Percentiles rank a stretch among this genome's conserved stretches.
Conservation (phyloP, 1,140 invertebrate genomes). For the Argopecten irradians region DNA sequence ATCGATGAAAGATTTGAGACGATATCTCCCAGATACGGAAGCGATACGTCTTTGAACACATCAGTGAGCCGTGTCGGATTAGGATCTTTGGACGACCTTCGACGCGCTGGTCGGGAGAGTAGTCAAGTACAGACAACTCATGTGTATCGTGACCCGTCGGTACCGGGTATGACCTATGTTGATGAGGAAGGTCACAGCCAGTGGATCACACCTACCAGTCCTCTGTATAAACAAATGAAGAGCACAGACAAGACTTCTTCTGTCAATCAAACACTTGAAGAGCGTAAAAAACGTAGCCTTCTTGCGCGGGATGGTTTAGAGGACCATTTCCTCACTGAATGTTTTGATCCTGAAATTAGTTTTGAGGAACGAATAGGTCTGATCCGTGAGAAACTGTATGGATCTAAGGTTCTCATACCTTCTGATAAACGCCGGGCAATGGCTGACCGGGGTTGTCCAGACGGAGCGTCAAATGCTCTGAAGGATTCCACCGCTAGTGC, state of each 20-base stretch:
- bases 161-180: background rate
- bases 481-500: background rate
- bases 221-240: constrained; percentile 17
- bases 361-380: constrained; percentile 47
- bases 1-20: background rate
- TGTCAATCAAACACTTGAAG: background rate
- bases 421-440: background rate
- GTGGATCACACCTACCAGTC: constrained; percentile 37
- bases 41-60: background rate
- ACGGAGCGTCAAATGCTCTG: constrained; percentile 41
- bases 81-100: background rate
- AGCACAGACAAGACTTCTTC: background rate
- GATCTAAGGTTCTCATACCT: constrained; percentile 14
- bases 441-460: constrained; percentile 42
- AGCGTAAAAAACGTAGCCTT: background rate
- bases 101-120: background rate
- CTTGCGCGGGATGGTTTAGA: background rate
- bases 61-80: background rate
- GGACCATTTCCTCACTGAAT: constrained; percentile 46
- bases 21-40: background rate
- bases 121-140: background rate
- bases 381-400: constrained; percentile 47
- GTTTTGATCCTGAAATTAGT: constrained; percentile 50
- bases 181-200: constrained; percentile 27
- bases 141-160: background rate